Percentiles rank a stretch among this genome's conserved stretches.
phyloP scores from a whole-genome alignment of 2,797 vertebrate genomes.

The Pelobates cultripes region DNA sequence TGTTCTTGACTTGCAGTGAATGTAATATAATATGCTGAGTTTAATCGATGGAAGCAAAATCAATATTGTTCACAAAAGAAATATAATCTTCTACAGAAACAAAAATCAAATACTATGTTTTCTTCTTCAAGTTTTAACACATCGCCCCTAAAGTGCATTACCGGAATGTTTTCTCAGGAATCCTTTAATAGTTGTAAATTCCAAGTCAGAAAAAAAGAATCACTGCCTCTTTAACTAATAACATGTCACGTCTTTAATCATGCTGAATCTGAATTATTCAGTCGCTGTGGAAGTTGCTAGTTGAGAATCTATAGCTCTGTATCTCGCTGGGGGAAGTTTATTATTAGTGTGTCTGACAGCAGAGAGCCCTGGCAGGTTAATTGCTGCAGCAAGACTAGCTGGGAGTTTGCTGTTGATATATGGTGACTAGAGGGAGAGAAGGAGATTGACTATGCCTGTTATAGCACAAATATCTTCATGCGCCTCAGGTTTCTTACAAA shows the following conservation, averaged over 20 bases:
- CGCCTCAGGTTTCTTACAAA: slow-evolving; percentile 75
- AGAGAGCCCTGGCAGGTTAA: slow-evolving; percentile 77
- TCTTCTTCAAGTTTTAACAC: neutral
- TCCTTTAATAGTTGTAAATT: slow-evolving; percentile 70
- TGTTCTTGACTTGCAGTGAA: neutral
- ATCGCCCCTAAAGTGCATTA: neutral
- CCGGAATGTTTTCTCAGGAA: slow-evolving; percentile 35
- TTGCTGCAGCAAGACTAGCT: slow-evolving; percentile 74
- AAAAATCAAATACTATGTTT: neutral
- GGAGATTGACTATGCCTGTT: slow-evolving; percentile 76
- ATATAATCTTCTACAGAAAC: neutral
- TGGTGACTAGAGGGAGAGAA: slow-evolving; percentile 72
- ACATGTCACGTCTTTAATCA: slow-evolving; percentile 76
- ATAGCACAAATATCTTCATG: slow-evolving; percentile 78
- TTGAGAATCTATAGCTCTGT: slow-evolving; percentile 69
- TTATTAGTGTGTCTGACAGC: slow-evolving; percentile 73
- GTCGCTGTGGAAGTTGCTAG: slow-evolving; percentile 67
- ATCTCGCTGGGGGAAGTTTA: slow-evolving; percentile 70
- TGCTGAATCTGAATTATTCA: slow-evolving; percentile 77
- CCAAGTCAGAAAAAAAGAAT: slow-evolving; percentile 53
- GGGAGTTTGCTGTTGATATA: slow-evolving; percentile 75
- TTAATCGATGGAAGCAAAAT: neutral
- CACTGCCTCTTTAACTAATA: slow-evolving; percentile 73
- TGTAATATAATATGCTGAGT: slow-evolving; percentile 3
- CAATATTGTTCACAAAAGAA: slow-evolving; percentile 1